Evolutionary conservation across 2,888 invertebrate species (phyloP).

Genomic region (Plusia festucae): DNA sequence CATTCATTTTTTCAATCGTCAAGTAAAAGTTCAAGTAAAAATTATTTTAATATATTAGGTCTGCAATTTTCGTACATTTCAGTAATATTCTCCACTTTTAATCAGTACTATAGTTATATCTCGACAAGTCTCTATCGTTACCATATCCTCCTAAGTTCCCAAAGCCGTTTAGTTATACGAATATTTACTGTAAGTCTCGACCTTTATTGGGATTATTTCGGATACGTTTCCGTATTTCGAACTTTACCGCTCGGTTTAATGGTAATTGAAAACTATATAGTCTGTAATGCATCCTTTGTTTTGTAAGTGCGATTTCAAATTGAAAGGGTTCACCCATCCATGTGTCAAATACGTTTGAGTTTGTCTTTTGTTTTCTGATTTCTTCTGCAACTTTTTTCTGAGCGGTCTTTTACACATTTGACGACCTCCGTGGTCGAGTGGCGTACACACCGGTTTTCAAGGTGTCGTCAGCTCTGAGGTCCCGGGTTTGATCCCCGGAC

Average conservation of each 20-base stretch:
- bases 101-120: not conserved
- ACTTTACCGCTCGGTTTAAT: conserved; percentile 4
- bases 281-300: conserved; percentile 2
- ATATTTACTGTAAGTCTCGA: not conserved
- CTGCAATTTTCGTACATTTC: not conserved
- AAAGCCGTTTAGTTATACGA: conserved; percentile 4
- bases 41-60: no score
- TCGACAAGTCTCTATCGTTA: not conserved
- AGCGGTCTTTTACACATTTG: no score
- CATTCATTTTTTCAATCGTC: no score
- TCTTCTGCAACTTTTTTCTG: no score
- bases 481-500: no score
- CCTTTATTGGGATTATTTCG: conserved; percentile 1
- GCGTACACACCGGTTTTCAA: no score
- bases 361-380: conserved; percentile 1
- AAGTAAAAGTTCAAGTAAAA: no score
- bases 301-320: not conserved
- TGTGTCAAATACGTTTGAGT: not conserved
- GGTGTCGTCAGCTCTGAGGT: no score
- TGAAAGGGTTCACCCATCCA: not conserved
- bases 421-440: no score
- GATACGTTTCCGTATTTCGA: conserved; percentile 4
- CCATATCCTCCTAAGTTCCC: not conserved
- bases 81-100: not conserved
- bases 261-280: conserved; percentile 4